Evolutionary conservation across 2,888 invertebrate genomes (phyloP), one percentile per base, ranked within the genome.

Genomic region (Baccha elongata): DNA sequence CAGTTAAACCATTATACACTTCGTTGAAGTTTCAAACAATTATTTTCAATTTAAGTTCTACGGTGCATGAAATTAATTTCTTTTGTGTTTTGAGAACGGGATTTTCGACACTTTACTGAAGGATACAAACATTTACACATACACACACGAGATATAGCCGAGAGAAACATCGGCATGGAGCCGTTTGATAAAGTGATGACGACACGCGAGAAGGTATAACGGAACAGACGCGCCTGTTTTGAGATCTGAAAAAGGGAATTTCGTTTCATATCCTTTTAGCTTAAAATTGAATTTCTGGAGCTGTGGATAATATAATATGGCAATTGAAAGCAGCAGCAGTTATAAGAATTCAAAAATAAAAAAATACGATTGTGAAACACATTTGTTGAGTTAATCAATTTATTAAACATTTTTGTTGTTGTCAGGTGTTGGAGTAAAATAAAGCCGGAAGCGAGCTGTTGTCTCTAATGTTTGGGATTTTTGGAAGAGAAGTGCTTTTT

Each of bases 41-140:
- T 87, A 85, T 87, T 86, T 87, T 85, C 86, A 85, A 87, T 87
- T 87, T 87, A 85, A 84, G 86, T 84, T 81, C 83, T 86, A 68
- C 83, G 85, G 86, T 86, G 86, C 87, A 86, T 87, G 87, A 87
- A 87, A 87, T 87, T 87, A 87, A 87, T 87, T 87, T 86, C 86
- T 81, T 86, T 86, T 85, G 84, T 84, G 83, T 84, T n/a, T 62
- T 80, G 74, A 64, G 68, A 74, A 48, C 72, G 68, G 50, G 75
- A 78, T 78, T 83, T 83, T 78, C 72, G 83, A 78, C 76, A 76
- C 83, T 83, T 83, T 60, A 64, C 29, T 58, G 13, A 72, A 69
- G 72, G 83, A 81, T 67, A 81, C 64, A 60, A 44, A 76, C 58
- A 58, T 40, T 55, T 48, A 7, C 44, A 53, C 8, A 1, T 50